Percentiles rank a stretch among this genome's conserved stretches.
phyloP scores from a whole-genome alignment of 2,797 vertebrate genomes.

The Glossophaga mutica region DNA sequence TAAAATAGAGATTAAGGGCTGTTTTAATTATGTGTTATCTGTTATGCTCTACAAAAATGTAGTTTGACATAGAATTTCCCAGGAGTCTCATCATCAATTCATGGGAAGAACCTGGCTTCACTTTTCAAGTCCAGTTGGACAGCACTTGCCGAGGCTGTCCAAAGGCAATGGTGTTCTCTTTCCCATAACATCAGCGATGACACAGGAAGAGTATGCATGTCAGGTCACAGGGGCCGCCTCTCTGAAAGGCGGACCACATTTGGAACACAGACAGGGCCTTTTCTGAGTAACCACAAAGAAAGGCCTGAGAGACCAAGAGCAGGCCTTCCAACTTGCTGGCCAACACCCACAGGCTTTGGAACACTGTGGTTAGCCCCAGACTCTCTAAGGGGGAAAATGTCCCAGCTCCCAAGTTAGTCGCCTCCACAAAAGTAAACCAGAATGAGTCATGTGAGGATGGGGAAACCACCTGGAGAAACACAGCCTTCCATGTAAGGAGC shows the following conservation, averaged over 20 bases:
- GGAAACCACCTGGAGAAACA: neutral
- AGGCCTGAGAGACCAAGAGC: constrained; percentile 15
- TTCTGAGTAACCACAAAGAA: constrained; percentile 39
- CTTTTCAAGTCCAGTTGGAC: neutral
- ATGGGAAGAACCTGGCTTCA: constrained; percentile 53
- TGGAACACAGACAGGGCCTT: neutral
- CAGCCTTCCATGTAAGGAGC: neutral
- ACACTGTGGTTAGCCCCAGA: constrained; percentile 48
- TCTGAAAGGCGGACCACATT: neutral
- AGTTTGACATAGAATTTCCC: constrained; percentile 36
- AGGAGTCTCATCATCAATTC: constrained; percentile 37
- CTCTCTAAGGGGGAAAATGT: neutral
- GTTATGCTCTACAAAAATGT: neutral
- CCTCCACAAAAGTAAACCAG: constrained; percentile 56
- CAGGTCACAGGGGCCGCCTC: neutral
- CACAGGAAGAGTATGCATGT: neutral
- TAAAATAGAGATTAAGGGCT: neutral
- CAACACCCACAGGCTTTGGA: constrained; percentile 25
- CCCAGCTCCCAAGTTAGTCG: constrained; percentile 9
- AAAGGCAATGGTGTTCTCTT: constrained; percentile 23
- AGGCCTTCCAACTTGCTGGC: constrained; percentile 6
- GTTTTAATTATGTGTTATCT: constrained; percentile 17
- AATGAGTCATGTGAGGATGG: constrained; percentile 47
- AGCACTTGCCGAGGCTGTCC: neutral
- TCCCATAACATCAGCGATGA: constrained; percentile 64